These are phyloP conservation scores for Tenrec ecaudatus DNA, from an alignment of 2,113 vertebrate species.

Conservation along the genomic window DNA sequence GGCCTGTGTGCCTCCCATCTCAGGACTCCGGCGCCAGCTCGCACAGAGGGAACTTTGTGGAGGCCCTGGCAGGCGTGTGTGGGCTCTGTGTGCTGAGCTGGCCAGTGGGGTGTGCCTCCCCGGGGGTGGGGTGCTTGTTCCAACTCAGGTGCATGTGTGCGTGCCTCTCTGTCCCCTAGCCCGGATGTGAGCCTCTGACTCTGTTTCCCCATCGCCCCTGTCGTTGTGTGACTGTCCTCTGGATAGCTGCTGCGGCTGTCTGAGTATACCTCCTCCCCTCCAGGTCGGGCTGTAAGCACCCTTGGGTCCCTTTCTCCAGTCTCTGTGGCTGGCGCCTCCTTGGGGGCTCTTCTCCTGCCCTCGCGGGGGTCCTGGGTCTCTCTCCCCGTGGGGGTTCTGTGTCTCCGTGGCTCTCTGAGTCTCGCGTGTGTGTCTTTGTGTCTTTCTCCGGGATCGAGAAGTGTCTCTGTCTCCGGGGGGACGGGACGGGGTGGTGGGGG, in stretches of 20 bases:
- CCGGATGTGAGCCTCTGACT: slow-evolving; percentile 32
- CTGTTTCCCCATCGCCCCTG: slow-evolving; percentile 27
- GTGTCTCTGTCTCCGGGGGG: not conserved
- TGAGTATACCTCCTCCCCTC: slow-evolving; percentile 35
- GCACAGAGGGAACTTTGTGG: slow-evolving; percentile 80
- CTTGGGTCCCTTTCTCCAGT: not conserved
- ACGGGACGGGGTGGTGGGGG: too few relatives aligned
- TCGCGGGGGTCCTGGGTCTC: slow-evolving; percentile 28
- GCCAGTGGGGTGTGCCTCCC: slow-evolving; percentile 25
- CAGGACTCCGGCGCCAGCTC: slow-evolving; percentile 54
- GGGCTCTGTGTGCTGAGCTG: slow-evolving; percentile 26
- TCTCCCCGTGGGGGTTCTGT: slow-evolving; percentile 29
- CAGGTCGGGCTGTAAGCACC: slow-evolving; percentile 3
- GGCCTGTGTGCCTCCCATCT: not conserved
- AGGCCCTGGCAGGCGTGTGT: slow-evolving; percentile 71
- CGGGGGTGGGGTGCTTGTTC: not conserved
- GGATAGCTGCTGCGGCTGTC: not conserved
- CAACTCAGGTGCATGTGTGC: slow-evolving; percentile 49
- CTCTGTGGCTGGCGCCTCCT: not conserved
- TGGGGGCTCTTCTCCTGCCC: slow-evolving; percentile 40
- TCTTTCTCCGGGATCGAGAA: not conserved
- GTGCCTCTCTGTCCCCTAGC: not conserved
- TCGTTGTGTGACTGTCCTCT: not conserved
- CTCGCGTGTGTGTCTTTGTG: slow-evolving; percentile 69
- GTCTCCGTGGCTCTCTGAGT: slow-evolving; percentile 42